Base-by-base conservation (phyloP, 2,113 vertebrate genomes). In the Ursus arctos region DNA sequence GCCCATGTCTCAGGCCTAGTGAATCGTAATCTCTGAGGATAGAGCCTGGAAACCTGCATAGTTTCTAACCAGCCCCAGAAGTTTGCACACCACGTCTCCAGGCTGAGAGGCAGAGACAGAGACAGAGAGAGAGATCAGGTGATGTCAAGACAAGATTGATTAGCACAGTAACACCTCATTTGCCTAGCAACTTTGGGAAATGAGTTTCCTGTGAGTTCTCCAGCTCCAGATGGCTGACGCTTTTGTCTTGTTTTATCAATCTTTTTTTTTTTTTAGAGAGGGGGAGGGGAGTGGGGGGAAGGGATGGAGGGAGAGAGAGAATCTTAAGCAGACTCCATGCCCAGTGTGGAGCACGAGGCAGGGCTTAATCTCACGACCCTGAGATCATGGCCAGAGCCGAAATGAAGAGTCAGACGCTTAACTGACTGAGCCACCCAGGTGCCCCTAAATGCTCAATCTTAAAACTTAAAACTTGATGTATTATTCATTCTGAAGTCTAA, bases 231-330 rank as follows among this genome's bases (percentile, higher is more conserved):
- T 94, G 81, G 15, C 80, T 80, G n/a, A 87, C 31, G 69, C 5
- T 77, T 53, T 95, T 33, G 33, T 95, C 84, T 96, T 91, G 24
- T 93, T 91, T 95, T 92, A 97, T 67, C 43, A 86, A 16, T 95
- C 79, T 63, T 5, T 31, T 31, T 59, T 24, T 59, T 59, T 59
- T 31, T 69, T 69, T n/a, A 19, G 67, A 36, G 16, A 21, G 31
- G 3, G 67, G 33, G 33, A 69, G 10, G 33, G 67, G 67, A 16
- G 16, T 2, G 16, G 3, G 6, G 67, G 33, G 16, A 69, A 65
- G 63, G 63, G 31, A 31, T 6, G 16, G 63, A 65, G 28, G 31
- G n/a, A 69, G 33, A n/a, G 16, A 67, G 65, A n/a, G 16, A 69
- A 18, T 69, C 65, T 69, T n/a, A 18, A 69, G 67, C 33, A 69